Base-by-base conservation (phyloP, 2,797 vertebrate genomes). In the Enteromius fasciolatus region DNA sequence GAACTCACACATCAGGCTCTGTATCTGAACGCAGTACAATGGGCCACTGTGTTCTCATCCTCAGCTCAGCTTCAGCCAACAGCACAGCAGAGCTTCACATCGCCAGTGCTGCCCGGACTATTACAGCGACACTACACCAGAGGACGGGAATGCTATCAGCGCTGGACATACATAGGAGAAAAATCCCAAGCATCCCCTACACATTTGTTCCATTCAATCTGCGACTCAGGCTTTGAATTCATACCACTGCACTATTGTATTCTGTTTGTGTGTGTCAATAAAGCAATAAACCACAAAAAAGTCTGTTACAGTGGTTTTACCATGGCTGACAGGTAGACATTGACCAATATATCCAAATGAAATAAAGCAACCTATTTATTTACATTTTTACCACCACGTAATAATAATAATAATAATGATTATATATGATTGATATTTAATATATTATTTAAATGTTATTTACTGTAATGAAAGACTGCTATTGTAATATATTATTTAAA, bases 1-100 rank as follows among this genome's bases (percentile, higher is more conserved):
- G 64, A 61, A 80, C 77, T 84, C 77, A 80, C 83, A 80, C 66
- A 68, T 80, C 72, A 77, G 69, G 28, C 70, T 59, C 50, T 75
- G 67, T 80, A 84, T 76, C 36, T 84, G 61, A 74, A 79, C 70
- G 14, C 50, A 44, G 70, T 74, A 80, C 78, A 75, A 84, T 80
- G 69, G 64, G 59, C 59, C 48, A 68, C 69, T 75, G 77, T 84
- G 48, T 68, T 84, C 83, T 84, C 67, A 78, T 76, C 52, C 50
- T 69, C 63, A 25, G 31, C 72, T 64, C 73, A 54, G 81, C 61
- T 46, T 46, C 39, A 61, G 74, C 72, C 76, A 72, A 63, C 57
- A 70, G 52, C n/a, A 59, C 41, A 63, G 75, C 59, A 74, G 70
- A 41, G 59, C 31, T 28, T 52, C 59, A 81, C 59, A 66, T 66